Evolutionary conservation across 2,113 vertebrate species (phyloP).

Genomic region (Tyto alba): DNA sequence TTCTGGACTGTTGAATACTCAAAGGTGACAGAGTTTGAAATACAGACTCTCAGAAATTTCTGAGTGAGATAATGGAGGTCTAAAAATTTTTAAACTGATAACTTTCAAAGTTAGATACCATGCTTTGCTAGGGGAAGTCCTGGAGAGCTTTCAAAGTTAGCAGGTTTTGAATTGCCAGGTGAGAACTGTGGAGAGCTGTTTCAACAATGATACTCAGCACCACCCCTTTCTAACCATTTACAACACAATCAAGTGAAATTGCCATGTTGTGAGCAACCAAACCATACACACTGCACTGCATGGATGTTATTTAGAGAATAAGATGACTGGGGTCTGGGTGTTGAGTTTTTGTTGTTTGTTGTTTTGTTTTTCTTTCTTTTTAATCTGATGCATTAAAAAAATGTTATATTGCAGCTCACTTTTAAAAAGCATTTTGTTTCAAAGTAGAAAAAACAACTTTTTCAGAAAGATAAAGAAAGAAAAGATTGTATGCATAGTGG

Average conservation of each 20-base stretch:
- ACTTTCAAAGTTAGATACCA: neutral
- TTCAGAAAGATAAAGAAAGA: neutral
- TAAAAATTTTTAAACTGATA: neutral
- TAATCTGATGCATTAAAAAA: neutral
- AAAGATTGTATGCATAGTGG: neutral
- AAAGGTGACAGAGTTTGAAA: neutral
- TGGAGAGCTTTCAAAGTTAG: neutral
- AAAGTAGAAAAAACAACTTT: neutral
- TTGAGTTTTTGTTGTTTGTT: neutral
- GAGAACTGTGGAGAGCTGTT: neutral
- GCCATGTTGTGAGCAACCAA: neutral
- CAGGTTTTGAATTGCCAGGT: neutral
- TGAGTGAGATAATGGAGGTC: neutral
- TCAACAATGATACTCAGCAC: neutral
- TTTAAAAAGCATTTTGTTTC: neutral
- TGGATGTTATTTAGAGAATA: neutral
- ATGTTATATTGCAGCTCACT: neutral
- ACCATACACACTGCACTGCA: neutral
- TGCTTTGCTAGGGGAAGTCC: neutral
- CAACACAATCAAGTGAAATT: fast-evolving
- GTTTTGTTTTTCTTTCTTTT: neutral
- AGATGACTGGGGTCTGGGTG: neutral
- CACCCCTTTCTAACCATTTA: neutral
- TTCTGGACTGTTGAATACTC: neutral
- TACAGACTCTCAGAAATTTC: neutral